Base-by-base conservation (phyloP, 2,888 invertebrate genomes). In the Amiota mariae region DNA sequence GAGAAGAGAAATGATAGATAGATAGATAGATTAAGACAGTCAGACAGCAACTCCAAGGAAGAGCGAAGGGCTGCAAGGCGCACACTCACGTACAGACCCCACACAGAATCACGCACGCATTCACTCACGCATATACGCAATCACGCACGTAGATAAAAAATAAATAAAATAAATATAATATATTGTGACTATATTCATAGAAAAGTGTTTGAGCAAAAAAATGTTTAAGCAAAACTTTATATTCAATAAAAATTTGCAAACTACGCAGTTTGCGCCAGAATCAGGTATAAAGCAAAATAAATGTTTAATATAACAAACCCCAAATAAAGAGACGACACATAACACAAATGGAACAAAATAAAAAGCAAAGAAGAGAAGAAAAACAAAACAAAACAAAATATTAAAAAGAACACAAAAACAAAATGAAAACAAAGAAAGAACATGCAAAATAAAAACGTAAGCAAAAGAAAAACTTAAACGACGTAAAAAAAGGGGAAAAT, bases 251-350 rank as follows among this genome's bases (percentile, higher is more conserved):
- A 70, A 67, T 73, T 77, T 78, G 80, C 82, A 77, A 80, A 73
- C 67, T 68, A 68, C 67, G 67, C 67, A 68, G 67, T 80, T 80
- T 80, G 79, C 67, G 64, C 51, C 51, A 57, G 67, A 66, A 59
- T 47, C 59, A 59, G 24, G 46, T 13, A 67, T n/a, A 61, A 74
- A 70, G 47, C 57, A 66, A 15, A 73, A 71, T 59, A 51, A 61
- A 85, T 85, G 80, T 85, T 84, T 67, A 75, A 75, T 75, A 77
- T 76, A 76, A 76, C 73, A 75, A 70, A 36, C 36, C 36, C 36
- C 2, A 77, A 77, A 77, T 68, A 75, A 77, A n/a, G n/a, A n/a
- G n/a, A n/a, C n/a, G 74, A 76, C 63, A 72, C 72, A 66, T 73
- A 67, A 74, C 36, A 82, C 36, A 82, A 80, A 67, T 13, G 48